Evolutionary conservation across 2,113 vertebrate genomes (phyloP).

Genomic region (Catharus bicknelli): DNA sequence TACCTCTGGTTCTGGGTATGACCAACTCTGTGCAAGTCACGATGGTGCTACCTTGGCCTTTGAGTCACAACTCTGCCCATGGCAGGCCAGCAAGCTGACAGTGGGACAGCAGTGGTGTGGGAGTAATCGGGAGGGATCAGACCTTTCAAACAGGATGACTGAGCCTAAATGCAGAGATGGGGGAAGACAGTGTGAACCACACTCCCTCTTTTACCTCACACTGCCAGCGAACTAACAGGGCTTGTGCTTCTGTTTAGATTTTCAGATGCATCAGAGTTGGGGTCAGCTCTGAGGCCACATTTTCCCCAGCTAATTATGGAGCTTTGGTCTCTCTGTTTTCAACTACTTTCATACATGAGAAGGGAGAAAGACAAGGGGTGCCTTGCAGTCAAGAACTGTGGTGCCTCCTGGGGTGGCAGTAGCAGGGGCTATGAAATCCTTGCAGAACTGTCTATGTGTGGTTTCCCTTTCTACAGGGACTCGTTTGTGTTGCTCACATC

Average conservation of each 20-base stretch:
- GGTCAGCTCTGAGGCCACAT: not conserved
- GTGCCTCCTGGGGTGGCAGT: not conserved
- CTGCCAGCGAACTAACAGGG: not conserved
- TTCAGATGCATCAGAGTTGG: not conserved
- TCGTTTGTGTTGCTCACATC: slow-evolving; percentile 14
- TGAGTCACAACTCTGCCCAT: fast-evolving
- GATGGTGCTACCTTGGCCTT: not conserved
- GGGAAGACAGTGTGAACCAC: not conserved
- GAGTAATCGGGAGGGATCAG: not conserved
- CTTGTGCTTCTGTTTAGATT: not conserved
- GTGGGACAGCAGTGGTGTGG: fast-evolving
- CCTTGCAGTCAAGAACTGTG: fast-evolving
- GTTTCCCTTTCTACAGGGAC: slow-evolving; percentile 2
- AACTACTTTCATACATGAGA: not conserved
- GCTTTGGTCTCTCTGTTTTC: not conserved
- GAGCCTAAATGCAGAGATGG: not conserved
- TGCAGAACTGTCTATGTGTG: not conserved
- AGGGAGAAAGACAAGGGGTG: not conserved
- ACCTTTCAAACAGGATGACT: not conserved
- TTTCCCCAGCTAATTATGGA: not conserved
- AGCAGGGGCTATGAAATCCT: not conserved
- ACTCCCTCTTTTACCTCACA: fast-evolving
- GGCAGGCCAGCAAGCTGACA: not conserved
- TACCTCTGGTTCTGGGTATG: not conserved
- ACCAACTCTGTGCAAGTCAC: not conserved